Base-by-base conservation (phyloP, 2,888 invertebrate species). In the Hydraecia micacea region DNA sequence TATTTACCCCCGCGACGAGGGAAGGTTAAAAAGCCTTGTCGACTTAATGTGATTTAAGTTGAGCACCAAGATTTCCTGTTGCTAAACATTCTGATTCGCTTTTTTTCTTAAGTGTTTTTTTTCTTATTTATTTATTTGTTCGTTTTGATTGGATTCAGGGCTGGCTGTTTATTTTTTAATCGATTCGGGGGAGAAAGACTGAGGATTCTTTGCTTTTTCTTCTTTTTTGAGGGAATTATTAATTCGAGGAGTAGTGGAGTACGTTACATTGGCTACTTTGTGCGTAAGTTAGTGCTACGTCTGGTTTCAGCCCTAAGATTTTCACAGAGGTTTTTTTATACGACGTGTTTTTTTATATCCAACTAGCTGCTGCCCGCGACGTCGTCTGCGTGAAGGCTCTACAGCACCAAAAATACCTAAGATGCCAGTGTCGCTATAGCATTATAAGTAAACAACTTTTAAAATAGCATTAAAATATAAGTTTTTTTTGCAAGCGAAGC, bases 31-130 rank as follows among this genome's bases (percentile, higher is more conserved):
- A 93, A 93, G 92, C 90, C 93, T 92, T 87, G 89, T 88, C 86
- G 88, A 88, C 86, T 92, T 92, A 93, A 92, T 92, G 92, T 92
- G 91, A 94, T 93, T 93, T 92, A 90, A 88, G 88, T 89, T 89
- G 87, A 87, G 84, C 83, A 87, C 88, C 88, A 89, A 90, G 91
- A 91, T 91, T 93, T 91, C 91, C 90, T 91, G 84, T 83, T 78
- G 85, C 88, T 90, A 90, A 90, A 86, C 87, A 87, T 81, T 86
- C 68, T 81, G 84, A 86, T 87, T 83, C 80, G 52, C 73, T 84
- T 87, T 88, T 86, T 80, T 86, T 83, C 69, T 83, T 75, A 74
- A 69, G 76, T 81, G 68, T 81, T 74, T 81, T 84, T 78, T 79
- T 79, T 58, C 84, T 80, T 79, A 69, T 85, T 79, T 83, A 67